Percentiles rank a stretch among this genome's conserved stretches.
Evolutionary conservation across 2,888 invertebrate species (phyloP).

Genomic region (Nebria salina): DNA sequence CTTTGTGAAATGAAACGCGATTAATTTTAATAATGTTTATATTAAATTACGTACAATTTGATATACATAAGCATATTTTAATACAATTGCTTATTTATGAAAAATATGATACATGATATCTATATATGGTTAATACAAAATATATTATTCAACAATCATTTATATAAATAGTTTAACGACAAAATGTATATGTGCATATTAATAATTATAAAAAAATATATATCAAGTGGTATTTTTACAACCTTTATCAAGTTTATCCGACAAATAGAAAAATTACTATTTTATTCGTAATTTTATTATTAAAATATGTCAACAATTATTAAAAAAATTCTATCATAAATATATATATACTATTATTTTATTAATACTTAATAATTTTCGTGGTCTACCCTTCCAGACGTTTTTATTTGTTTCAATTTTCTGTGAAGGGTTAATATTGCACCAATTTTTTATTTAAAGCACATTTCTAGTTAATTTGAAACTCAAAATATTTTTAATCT

Average conservation of each 20-base stretch:
- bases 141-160: slow-evolving; percentile 38
- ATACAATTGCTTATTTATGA: not conserved
- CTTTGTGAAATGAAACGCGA: no score
- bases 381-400: not conserved
- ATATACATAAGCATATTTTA: not conserved
- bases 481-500: not conserved
- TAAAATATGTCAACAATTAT: not conserved
- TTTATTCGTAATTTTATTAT: not conserved
- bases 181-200: slow-evolving; percentile 40
- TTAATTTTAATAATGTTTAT: not conserved
- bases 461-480: not conserved
- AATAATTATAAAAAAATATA: slow-evolving; percentile 27
- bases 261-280: not conserved
- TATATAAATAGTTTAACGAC: slow-evolving; percentile 42
- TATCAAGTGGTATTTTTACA: not conserved
- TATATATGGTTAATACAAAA: slow-evolving; percentile 30
- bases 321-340: not conserved
- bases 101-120: slow-evolving; percentile 5
- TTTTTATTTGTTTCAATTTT: not conserved
- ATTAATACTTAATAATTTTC: slow-evolving; percentile 1
- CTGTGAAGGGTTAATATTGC: not conserved
- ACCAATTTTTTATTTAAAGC: not conserved
- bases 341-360: not conserved
- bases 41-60: not conserved
- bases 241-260: not conserved